Evolutionary conservation across 2,888 invertebrate genomes (phyloP).

Genomic region (Phengaris arion): DNA sequence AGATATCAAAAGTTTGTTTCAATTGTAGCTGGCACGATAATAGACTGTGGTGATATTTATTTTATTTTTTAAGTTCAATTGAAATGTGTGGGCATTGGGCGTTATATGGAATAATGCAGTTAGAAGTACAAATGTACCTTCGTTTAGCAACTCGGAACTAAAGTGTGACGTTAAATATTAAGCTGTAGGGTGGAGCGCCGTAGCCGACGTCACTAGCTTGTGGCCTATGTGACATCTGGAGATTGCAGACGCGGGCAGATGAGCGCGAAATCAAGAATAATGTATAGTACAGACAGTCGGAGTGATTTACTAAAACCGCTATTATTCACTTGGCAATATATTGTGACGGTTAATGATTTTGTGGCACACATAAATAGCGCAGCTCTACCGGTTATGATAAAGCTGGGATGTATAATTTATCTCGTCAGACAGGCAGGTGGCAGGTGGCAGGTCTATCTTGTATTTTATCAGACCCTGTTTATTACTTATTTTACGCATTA

Average conservation of each 20-base stretch:
- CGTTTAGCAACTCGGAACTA: too few relatives aligned
- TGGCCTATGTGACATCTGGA: constrained; percentile 20
- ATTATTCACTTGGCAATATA: constrained; percentile 14
- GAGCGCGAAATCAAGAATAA: constrained; percentile 23
- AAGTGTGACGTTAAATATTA: background rate
- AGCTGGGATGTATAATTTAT: background rate
- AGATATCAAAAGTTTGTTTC: constrained; percentile 11
- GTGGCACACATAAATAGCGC: background rate
- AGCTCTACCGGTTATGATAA: background rate
- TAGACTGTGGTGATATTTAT: constrained; percentile 1
- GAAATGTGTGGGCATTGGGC: background rate
- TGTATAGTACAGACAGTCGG: constrained; percentile 3
- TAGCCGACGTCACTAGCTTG: background rate
- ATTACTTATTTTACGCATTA: background rate
- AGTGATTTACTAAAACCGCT: constrained; percentile 19
- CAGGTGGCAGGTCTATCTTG: constrained; percentile 5
- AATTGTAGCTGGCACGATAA: constrained; percentile 5
- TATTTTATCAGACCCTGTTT: background rate
- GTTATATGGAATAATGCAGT: background rate
- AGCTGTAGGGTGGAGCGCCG: background rate
- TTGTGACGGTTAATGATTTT: constrained; percentile 10
- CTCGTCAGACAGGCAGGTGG: constrained; percentile 1
- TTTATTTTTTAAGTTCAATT: background rate
- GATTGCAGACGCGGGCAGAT: constrained; percentile 15
- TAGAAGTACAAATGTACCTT: background rate